phyloP scores from a whole-genome alignment of 2,113 vertebrate species.

The Caretta caretta region DNA sequence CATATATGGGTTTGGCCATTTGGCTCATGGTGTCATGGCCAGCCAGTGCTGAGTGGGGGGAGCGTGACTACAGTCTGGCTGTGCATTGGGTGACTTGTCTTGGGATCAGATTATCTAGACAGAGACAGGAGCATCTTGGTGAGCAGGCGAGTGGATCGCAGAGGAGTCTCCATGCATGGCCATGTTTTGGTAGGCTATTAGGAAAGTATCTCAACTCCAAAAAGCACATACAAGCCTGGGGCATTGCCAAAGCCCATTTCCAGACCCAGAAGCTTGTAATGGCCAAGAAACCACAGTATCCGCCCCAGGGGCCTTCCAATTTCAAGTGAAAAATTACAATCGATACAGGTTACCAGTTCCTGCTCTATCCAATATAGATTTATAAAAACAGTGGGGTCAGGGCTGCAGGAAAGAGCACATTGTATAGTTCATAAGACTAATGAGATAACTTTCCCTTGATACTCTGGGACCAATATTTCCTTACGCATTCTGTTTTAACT shows the following conservation, averaged over 20 bases:
- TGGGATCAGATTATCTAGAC: background rate
- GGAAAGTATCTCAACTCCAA: fast-evolving
- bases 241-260: background rate
- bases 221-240: fast-evolving
- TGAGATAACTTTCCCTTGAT: conserved; percentile 62
- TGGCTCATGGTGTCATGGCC: background rate
- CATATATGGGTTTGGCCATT: background rate
- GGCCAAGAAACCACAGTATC: background rate
- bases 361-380: conserved; percentile 78
- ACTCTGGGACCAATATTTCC: conserved; percentile 9
- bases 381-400: conserved; percentile 78
- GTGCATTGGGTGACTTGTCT: too few species aligned
- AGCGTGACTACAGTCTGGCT: too few species aligned
- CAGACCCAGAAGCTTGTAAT: background rate
- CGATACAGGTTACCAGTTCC: conserved; percentile 77
- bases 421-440: conserved; percentile 78
- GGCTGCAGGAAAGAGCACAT: conserved; percentile 47
- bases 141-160: background rate
- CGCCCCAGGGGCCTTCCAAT: conserved; percentile 41
- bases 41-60: background rate
- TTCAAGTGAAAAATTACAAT: conserved; percentile 77
- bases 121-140: background rate
- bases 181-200: fast-evolving
- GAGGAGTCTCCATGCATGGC: fast-evolving
- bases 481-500: background rate